A percentile compares a stretch with the other conserved stretches of the same genome.
phyloP scores from a whole-genome alignment of 2,888 invertebrate species.

The Epinotia bilunana region DNA sequence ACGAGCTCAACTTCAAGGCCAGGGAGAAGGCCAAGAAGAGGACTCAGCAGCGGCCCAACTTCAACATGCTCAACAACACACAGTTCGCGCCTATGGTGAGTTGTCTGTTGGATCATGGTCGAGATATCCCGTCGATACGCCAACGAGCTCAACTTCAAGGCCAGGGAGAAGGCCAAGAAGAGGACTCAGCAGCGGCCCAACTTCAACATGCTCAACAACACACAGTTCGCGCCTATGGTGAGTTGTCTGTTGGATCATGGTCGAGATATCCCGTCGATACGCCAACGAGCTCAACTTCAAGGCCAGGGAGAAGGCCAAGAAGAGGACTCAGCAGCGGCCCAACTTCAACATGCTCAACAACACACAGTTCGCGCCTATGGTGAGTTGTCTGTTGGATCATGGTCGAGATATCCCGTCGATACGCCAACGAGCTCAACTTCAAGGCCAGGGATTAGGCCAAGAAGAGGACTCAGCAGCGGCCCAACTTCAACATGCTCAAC shows the following conservation, averaged over 20 bases:
- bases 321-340: constrained; percentile 76
- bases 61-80: constrained; percentile 87
- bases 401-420: too few species aligned
- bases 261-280: too few species aligned
- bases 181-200: constrained; percentile 82
- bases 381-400: constrained; percentile 59
- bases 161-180: too few species aligned
- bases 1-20: too few species aligned
- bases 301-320: too few species aligned
- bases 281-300: too few species aligned
- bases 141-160: too few species aligned
- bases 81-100: constrained; percentile 91
- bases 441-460: too few species aligned
- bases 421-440: too few species aligned
- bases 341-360: constrained; percentile 88
- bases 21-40: too few species aligned
- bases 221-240: constrained; percentile 92
- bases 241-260: constrained; percentile 47
- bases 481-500: constrained; percentile 89
- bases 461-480: constrained; percentile 69
- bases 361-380: constrained; percentile 91
- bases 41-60: constrained; percentile 85
- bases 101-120: background rate
- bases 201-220: constrained; percentile 88
- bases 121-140: too few species aligned